A percentile compares a stretch with the other conserved stretches of the same genome.
phyloP scores from a whole-genome alignment of 1,140 invertebrate species.

The Macrosteles quadrilineatus region DNA sequence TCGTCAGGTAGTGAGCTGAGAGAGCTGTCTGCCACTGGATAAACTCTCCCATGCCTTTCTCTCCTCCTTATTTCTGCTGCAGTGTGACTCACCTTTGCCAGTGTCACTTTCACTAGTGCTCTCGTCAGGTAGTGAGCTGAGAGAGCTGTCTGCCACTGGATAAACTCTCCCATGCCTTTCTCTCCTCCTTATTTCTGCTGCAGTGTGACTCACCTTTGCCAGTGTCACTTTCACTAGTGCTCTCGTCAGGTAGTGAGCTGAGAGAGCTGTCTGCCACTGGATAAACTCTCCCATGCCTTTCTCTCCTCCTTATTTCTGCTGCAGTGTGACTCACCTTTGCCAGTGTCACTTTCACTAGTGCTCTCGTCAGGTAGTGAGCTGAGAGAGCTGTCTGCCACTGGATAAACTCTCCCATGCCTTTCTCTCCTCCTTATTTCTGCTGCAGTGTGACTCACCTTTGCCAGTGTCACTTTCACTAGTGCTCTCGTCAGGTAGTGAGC shows the following conservation, averaged over 20 bases:
- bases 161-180: constrained; percentile 52
- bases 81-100: constrained; percentile 16
- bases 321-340: no score
- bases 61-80: no score
- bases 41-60: constrained; percentile 52
- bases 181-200: no score
- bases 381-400: constrained; percentile 65
- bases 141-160: constrained; percentile 65
- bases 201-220: constrained; percentile 17
- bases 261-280: constrained; percentile 65
- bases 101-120: constrained; percentile 51
- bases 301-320: no score
- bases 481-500: constrained; percentile 51
- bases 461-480: constrained; percentile 51
- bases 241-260: constrained; percentile 53
- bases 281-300: constrained; percentile 55
- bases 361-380: constrained; percentile 53
- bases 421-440: no score
- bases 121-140: constrained; percentile 55
- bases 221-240: constrained; percentile 51
- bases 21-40: constrained; percentile 64
- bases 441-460: no score
- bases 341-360: constrained; percentile 51
- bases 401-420: constrained; percentile 58
- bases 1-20: constrained; percentile 56